phyloP scores from a whole-genome alignment of 2,888 invertebrate genomes.

The Apodemia zela region DNA sequence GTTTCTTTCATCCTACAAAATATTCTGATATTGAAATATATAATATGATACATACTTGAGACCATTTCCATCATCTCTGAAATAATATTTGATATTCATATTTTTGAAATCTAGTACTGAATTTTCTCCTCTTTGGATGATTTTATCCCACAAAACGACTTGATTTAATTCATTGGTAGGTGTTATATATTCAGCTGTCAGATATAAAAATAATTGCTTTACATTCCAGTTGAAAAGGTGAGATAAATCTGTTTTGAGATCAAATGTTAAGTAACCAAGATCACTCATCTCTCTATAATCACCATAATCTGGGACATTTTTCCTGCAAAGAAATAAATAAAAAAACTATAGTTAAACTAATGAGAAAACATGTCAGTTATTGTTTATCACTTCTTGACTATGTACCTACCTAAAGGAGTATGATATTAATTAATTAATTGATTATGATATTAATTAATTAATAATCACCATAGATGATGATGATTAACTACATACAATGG shows the following conservation, averaged over 20 bases:
- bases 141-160: slow-evolving; percentile 99
- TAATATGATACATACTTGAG: slow-evolving; percentile 87
- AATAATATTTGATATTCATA: slow-evolving; percentile 98
- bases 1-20: slow-evolving; percentile 3
- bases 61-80: slow-evolving; percentile 99
- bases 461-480: no score
- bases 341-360: background rate
- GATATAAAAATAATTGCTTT: slow-evolving; percentile 97
- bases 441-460: no score
- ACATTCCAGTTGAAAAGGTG: slow-evolving; percentile 99
- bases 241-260: slow-evolving; percentile 94
- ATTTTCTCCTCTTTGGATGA: slow-evolving; percentile 95
- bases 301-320: slow-evolving; percentile 97
- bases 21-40: background rate
- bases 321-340: slow-evolving; percentile 80
- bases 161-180: slow-evolving; percentile 92
- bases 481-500: no score
- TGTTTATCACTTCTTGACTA: no score
- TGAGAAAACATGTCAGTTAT: no score
- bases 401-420: no score
- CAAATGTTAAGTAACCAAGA: slow-evolving; percentile 96
- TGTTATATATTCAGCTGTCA: slow-evolving; percentile 97
- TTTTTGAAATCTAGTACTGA: slow-evolving; percentile 95
- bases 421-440: no score
- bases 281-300: slow-evolving; percentile 96